phyloP scores from a whole-genome alignment of 2,113 vertebrate species.

The Oncorhynchus tshawytscha region DNA sequence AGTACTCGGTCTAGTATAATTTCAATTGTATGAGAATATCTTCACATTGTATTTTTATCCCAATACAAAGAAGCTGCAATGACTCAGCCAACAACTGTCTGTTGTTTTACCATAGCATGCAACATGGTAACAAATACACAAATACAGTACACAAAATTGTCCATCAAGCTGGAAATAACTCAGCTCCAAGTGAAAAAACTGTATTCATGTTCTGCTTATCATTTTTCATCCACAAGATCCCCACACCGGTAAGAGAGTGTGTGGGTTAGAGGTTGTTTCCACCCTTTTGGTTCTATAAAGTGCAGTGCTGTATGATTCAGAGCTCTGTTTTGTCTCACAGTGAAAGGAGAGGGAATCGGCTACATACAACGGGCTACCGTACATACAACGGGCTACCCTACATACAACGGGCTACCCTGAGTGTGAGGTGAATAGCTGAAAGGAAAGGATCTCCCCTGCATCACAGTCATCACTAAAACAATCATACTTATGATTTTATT shows the following conservation, averaged over 20 bases:
- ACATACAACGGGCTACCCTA: too few species aligned
- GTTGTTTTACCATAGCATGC: too few species aligned
- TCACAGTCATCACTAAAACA: too few species aligned
- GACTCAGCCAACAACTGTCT: too few species aligned
- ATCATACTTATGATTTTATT: neutral
- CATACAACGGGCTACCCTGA: neutral
- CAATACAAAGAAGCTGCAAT: too few species aligned
- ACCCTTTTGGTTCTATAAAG: neutral
- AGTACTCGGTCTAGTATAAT: too few species aligned
- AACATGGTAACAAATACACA: too few species aligned
- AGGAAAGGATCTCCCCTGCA: neutral
- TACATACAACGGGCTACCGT: neutral
- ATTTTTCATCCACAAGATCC: neutral
- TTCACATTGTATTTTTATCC: too few species aligned
- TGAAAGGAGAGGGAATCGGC: neutral
- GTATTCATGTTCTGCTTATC: neutral
- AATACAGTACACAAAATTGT: too few species aligned
- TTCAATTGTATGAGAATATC: too few species aligned
- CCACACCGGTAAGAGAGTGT: slow-evolving; percentile 19
- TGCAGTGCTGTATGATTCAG: neutral
- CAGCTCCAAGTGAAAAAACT: neutral
- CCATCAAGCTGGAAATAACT: too few species aligned
- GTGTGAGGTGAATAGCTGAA: neutral
- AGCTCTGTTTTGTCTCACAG: neutral
- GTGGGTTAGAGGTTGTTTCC: slow-evolving; percentile 4